phyloP scores from a whole-genome alignment of 2,113 vertebrate genomes.

The Onychorhynchus coronatus region DNA sequence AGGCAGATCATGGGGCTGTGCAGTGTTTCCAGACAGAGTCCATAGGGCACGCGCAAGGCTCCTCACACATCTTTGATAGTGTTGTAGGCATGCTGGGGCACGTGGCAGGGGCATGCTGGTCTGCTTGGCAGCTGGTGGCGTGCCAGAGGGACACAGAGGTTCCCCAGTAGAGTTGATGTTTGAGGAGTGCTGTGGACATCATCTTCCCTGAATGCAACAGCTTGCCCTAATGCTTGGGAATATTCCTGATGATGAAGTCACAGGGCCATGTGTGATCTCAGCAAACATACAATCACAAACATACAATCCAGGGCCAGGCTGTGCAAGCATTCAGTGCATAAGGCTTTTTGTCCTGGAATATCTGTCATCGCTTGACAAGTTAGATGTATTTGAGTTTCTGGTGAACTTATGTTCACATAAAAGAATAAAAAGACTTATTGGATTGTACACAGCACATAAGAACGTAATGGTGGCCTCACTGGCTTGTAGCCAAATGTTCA shows the following conservation, averaged over 20 bases:
- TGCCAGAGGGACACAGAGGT: accelerated
- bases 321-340: neutral
- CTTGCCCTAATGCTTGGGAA: neutral
- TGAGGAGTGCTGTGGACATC: neutral
- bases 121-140: neutral
- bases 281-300: neutral
- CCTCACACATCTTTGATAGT: neutral
- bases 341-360: neutral
- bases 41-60: neutral
- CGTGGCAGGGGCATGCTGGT: neutral
- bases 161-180: neutral
- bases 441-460: neutral
- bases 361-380: neutral
- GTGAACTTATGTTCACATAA: neutral
- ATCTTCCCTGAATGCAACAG: neutral
- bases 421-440: neutral
- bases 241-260: neutral
- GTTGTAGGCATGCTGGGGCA: neutral
- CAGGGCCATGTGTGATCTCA: accelerated
- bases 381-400: conserved; percentile 5
- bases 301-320: neutral
- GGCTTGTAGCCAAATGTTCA: neutral
- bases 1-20: neutral
- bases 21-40: neutral
- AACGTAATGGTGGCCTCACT: accelerated